A percentile compares a stretch with the other conserved stretches of the same genome.
Conservation (phyloP, 2,888 invertebrate species). For the Eupithecia abbreviata region DNA sequence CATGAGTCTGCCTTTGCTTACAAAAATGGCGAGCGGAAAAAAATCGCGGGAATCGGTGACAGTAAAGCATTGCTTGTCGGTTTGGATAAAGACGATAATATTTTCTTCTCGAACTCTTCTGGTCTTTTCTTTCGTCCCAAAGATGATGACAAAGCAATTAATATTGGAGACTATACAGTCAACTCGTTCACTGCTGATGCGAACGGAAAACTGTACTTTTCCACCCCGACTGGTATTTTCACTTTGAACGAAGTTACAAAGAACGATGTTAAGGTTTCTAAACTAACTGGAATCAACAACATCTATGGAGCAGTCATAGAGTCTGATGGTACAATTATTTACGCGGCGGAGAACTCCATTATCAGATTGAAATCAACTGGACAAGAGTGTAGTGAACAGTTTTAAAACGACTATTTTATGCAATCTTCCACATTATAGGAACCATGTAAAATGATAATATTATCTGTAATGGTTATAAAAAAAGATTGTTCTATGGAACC, state of each 20-base stretch:
- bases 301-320: conserved; percentile 52
- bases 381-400: conserved; percentile 37
- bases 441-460: neutral
- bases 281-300: conserved; percentile 42
- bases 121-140: conserved; percentile 52
- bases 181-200: conserved; percentile 53
- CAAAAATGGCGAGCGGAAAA: conserved; percentile 41
- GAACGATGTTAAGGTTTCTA: conserved; percentile 29
- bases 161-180: conserved; percentile 41
- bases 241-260: conserved; percentile 37
- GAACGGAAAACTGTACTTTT: conserved; percentile 52
- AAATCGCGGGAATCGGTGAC: conserved; percentile 48
- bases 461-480: no score
- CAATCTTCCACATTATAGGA: neutral
- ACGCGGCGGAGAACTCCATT: conserved; percentile 48
- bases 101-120: conserved; percentile 55
- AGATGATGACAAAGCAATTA: conserved; percentile 8
- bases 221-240: conserved; percentile 50
- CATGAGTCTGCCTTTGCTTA: conserved; percentile 51
- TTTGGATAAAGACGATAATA: conserved; percentile 48
- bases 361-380: conserved; percentile 49
- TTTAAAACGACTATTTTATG: conserved; percentile 12
- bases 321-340: conserved; percentile 51
- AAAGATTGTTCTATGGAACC: neutral
- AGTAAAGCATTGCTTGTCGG: conserved; percentile 51